phyloP scores from a whole-genome alignment of 2,888 invertebrate genomes.

The Lasioglossum malachurum region DNA sequence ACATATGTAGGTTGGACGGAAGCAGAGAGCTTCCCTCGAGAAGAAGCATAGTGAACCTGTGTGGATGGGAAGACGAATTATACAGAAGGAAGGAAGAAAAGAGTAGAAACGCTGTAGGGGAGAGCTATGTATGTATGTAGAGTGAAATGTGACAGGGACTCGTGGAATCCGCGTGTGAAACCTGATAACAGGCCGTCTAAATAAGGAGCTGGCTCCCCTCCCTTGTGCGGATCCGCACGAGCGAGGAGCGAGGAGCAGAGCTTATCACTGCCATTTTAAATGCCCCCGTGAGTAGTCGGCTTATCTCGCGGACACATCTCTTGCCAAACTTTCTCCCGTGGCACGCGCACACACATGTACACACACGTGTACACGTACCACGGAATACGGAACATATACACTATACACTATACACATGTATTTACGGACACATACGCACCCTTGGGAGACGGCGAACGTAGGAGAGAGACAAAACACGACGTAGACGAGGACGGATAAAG shows the following conservation, averaged over 20 bases:
- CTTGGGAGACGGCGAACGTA: slow-evolving; percentile 44
- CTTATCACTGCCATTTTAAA: slow-evolving; percentile 84
- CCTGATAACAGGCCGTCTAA: slow-evolving; percentile 84
- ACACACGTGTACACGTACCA: slow-evolving; percentile 70
- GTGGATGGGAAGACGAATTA: slow-evolving; percentile 27
- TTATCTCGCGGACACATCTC: slow-evolving; percentile 84
- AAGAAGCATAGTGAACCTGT: slow-evolving; percentile 2
- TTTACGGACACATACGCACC: slow-evolving; percentile 48
- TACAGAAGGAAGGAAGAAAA: slow-evolving; percentile 15
- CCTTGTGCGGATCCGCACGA: slow-evolving; percentile 55
- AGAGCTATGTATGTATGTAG: background rate
- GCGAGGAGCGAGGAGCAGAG: slow-evolving; percentile 66
- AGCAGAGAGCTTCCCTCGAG: slow-evolving; percentile 28
- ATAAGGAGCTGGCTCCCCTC: slow-evolving; percentile 81
- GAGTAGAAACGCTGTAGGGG: slow-evolving; percentile 3
- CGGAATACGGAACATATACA: too few species aligned
- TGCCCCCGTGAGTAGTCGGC: slow-evolving; percentile 77
- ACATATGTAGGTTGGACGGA: slow-evolving; percentile 56
- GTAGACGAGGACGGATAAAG: slow-evolving; percentile 28
- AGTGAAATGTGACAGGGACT: slow-evolving; percentile 66
- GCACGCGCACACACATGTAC: slow-evolving; percentile 72
- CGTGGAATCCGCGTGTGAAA: slow-evolving; percentile 81
- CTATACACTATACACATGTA: slow-evolving; percentile 52
- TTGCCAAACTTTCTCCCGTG: slow-evolving; percentile 84
- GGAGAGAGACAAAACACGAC: slow-evolving; percentile 45